Base-by-base conservation (phyloP, 2,797 vertebrate species). In the Selene dorsalis region DNA sequence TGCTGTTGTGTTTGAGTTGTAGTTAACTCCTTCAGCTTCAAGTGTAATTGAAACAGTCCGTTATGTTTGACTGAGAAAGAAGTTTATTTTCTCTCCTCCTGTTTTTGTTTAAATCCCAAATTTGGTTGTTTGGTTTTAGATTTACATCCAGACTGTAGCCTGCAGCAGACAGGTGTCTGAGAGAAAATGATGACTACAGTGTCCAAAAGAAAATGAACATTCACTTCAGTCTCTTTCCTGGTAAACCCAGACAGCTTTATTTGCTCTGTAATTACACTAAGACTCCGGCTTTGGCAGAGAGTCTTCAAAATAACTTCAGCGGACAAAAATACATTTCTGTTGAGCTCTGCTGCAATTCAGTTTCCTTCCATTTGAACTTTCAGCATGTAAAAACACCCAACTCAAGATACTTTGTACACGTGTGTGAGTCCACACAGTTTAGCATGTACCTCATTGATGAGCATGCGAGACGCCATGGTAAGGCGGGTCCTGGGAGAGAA, bases 381-480 rank as follows among this genome's bases (percentile, higher is more conserved):
- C 1, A 2, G 12, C 22, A 47, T 24, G 4, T 30, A 26, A 41
- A 60, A 12, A 3, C 0, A 53, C 48, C 24, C 3, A 45, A 26
- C 39, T 50, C 43, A 93, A 65, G 11, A 24, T 4, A 14, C 24
- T 60, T 13, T 60, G 3, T 1, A 17, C 10, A 24, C 0, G 26
- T 26, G 2, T 56, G 20, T 18, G 26, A 50, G 11, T 20, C 2
- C 20, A 16, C 2, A 11, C 14, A 9, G n/a, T 22, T n/a, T 3
- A 12, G 11, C 16, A n/a, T 35, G 94, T 90, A 99, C 98, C 97
- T 99, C 98, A 28, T 96, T 99, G 93, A 99, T 99, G 68, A 99
- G 90, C 97, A 99, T 98, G 24, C 98, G 96, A 28, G 98, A 99
- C 76, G 98, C 98, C 98, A 99, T 99, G 84, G 97, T 97, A 83